Evolutionary conservation across 1,140 invertebrate genomes (phyloP).

Genomic region (Chelonus insularis): DNA sequence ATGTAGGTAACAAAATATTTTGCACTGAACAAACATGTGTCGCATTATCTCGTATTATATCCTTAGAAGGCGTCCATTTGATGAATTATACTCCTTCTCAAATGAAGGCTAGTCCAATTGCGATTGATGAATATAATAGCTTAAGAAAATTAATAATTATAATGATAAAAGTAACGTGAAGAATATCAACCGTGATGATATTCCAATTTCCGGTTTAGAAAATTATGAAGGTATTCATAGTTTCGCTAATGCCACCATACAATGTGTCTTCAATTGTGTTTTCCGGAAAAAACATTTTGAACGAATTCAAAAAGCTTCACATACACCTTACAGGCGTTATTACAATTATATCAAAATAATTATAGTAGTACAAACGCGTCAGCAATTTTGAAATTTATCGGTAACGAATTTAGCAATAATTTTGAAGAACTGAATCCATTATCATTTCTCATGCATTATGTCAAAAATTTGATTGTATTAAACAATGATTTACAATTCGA

Average conservation of each 20-base stretch:
- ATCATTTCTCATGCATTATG: not conserved
- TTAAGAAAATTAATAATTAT: not conserved
- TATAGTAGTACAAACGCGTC: too few species aligned
- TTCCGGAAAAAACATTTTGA: too few species aligned
- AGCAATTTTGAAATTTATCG: too few species aligned
- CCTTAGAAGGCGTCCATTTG: constrained; percentile 40
- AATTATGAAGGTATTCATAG: not conserved
- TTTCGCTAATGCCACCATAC: not conserved
- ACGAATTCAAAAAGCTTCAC: too few species aligned
- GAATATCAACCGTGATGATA: not conserved
- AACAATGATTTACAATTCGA: not conserved
- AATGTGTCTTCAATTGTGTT: constrained; percentile 9
- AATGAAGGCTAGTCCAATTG: constrained; percentile 41
- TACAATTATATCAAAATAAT: too few species aligned
- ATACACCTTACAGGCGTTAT: too few species aligned
- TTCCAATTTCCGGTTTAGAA: not conserved
- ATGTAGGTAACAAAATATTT: constrained; percentile 42
- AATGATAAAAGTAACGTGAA: not conserved
- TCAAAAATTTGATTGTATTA: not conserved
- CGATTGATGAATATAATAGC: too few species aligned
- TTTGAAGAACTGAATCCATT: not conserved
- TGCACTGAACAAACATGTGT: constrained; percentile 46
- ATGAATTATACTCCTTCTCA: constrained; percentile 41
- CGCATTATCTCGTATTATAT: constrained; percentile 43
- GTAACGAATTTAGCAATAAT: too few species aligned